Conservation (phyloP, 1,140 invertebrate species). For the Macrobrachium nipponense region DNA sequence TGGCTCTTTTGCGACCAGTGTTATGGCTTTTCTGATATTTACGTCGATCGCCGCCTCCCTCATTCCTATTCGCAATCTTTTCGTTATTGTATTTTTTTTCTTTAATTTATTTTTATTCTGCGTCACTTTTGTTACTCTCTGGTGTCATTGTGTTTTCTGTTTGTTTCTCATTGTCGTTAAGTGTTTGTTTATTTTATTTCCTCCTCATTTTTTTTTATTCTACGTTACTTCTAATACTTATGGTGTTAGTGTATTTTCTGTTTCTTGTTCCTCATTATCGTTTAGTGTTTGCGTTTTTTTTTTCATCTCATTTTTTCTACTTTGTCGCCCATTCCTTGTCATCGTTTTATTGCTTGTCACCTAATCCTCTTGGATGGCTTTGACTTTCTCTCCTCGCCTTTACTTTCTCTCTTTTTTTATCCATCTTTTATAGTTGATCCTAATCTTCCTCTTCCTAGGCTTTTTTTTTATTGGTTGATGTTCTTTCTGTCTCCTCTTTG, state of each 20-base stretch:
- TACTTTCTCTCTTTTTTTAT: neutral
- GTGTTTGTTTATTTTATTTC: neutral
- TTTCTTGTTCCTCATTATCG: neutral
- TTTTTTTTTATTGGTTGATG: no score
- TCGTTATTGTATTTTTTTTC: no score
- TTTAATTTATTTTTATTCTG: no score
- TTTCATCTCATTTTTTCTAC: neutral
- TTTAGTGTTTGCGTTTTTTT: neutral
- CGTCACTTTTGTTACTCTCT: no score
- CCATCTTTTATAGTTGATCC: neutral
- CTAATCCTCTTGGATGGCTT: neutral
- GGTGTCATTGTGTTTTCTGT: neutral
- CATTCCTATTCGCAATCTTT: no score
- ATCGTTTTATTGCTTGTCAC: neutral
- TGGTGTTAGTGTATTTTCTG: neutral
- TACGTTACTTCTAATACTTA: no score
- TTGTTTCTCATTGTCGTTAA: neutral
- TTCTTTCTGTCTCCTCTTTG: no score
- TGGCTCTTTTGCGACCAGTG: no score
- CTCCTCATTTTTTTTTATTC: neutral
- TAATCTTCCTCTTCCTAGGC: no score
- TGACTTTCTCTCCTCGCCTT: neutral
- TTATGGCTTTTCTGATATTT: no score
- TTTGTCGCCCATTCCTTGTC: neutral
- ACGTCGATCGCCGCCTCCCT: no score